Evolutionary conservation across 2,888 invertebrate genomes (phyloP), one percentile per base, ranked within the genome.

Genomic region (Ectropis crepuscularia): DNA sequence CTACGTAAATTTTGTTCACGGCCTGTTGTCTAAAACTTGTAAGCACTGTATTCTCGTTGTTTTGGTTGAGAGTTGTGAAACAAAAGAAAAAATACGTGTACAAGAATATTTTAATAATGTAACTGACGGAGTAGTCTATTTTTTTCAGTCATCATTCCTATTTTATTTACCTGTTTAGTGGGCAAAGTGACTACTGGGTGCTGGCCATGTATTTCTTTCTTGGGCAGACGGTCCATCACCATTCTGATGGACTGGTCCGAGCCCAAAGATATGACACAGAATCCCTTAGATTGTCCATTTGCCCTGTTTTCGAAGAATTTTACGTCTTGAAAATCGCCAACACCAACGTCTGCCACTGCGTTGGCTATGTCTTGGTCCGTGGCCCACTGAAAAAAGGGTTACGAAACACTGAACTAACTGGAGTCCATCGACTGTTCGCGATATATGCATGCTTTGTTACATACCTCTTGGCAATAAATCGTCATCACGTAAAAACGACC

Each of bases 251-350:
- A 98, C 70, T 95, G 94, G 80, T 99, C 99, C 0, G 99, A 98
- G 11, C 97, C 98, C 72, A 99, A 94, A 0, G 98, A 97, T 74
- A 99, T 96, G 54, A 99, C 97, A 85, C 99, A 99, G 93, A 99
- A 99, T 39, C 99, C 98, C 93, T 99, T 99, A 0, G 98, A 99
- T 89, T 99, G 99, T 37, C 99, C 99, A 93, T 99, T 99, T 42
- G 98, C 97, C 79, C 99, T 95, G 93, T 99, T 99, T 91, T 99
- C 99, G 93, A 99, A 99, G 93, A 99, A 99, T 92, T 99, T 99
- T 43, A 99, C 98, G 86, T 99, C 99, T 79, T 98, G 95, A 81
- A 99, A 96, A 91, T 99, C 99, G 61, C 94, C 95, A 6, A 99
- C 97, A 53, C 99, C 99, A 75, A 98, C 94, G 73, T 96, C 96